A percentile compares a stretch with the other conserved stretches of the same genome.
Evolutionary conservation across 2,113 vertebrate genomes (phyloP).

Genomic region (Lichenostomus cassidix): DNA sequence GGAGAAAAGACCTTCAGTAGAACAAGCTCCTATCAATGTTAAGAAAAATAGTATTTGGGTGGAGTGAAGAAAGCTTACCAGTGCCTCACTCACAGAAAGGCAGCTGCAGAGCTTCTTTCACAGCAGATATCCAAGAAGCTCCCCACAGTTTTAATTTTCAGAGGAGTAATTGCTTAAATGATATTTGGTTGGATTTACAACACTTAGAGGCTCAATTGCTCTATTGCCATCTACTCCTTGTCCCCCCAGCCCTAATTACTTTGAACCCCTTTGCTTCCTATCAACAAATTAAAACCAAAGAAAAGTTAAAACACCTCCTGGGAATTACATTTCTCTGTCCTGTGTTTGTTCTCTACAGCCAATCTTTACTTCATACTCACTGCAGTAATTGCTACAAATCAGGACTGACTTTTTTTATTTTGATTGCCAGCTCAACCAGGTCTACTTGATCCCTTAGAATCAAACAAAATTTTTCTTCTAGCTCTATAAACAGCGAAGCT

Average conservation of each 20-base stretch:
- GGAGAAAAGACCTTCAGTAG: neutral
- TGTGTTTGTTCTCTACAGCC: neutral
- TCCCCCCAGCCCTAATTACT: neutral
- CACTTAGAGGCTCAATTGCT: neutral
- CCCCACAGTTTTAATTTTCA: neutral
- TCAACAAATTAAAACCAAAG: neutral
- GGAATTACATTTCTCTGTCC: neutral
- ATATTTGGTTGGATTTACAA: neutral
- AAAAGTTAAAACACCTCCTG: neutral
- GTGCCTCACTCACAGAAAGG: neutral
- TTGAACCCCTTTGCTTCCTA: neutral
- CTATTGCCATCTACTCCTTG: neutral
- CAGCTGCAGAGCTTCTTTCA: neutral
- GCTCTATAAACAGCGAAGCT: neutral
- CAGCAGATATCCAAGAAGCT: neutral
- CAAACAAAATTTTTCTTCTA: neutral
- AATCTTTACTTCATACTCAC: neutral
- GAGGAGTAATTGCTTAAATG: neutral
- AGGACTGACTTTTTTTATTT: neutral
- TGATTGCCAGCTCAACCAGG: neutral
- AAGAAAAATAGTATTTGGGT: neutral
- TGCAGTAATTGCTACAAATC: neutral
- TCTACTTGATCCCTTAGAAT: neutral
- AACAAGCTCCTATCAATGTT: neutral
- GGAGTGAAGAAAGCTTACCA: neutral